phyloP scores from a whole-genome alignment of 1,140 invertebrate species.

The Tetragonula clypearis region DNA sequence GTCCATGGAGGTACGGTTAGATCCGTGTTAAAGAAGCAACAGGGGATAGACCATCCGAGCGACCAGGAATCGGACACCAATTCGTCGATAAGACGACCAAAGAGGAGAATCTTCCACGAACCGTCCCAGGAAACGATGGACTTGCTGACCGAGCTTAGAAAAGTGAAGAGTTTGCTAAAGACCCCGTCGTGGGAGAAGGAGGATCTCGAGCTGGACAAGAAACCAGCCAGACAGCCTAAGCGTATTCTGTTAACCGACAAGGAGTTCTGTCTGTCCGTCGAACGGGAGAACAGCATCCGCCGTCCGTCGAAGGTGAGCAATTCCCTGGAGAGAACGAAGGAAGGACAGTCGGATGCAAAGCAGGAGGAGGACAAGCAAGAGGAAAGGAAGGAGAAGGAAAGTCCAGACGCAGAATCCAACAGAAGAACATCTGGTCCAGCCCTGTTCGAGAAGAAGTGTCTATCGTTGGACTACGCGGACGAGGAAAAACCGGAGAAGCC shows the following conservation, averaged over 20 bases:
- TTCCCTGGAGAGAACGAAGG: constrained; percentile 40
- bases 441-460: constrained; percentile 76
- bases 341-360: constrained; percentile 1
- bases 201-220: constrained; percentile 66
- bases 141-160: constrained; percentile 75
- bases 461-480: constrained; percentile 78
- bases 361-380: constrained; percentile 11
- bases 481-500: constrained; percentile 73
- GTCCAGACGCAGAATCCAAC: background rate
- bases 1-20: constrained; percentile 67
- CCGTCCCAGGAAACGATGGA: constrained; percentile 80
- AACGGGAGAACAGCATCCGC: constrained; percentile 77
- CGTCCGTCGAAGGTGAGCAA: constrained; percentile 50
- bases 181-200: constrained; percentile 76
- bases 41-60: constrained; percentile 73
- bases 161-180: constrained; percentile 76
- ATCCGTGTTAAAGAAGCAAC: constrained; percentile 75
- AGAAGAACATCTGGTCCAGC: constrained; percentile 59
- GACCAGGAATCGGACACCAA: constrained; percentile 72
- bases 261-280: constrained; percentile 78
- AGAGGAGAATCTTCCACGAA: constrained; percentile 74
- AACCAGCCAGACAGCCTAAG: constrained; percentile 69
- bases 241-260: constrained; percentile 78
- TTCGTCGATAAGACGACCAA: constrained; percentile 63
- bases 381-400: background rate